Percentiles rank a stretch among this genome's conserved stretches.
phyloP scores from a whole-genome alignment of 2,797 vertebrate genomes.

The Arnoldichthys spilopterus region DNA sequence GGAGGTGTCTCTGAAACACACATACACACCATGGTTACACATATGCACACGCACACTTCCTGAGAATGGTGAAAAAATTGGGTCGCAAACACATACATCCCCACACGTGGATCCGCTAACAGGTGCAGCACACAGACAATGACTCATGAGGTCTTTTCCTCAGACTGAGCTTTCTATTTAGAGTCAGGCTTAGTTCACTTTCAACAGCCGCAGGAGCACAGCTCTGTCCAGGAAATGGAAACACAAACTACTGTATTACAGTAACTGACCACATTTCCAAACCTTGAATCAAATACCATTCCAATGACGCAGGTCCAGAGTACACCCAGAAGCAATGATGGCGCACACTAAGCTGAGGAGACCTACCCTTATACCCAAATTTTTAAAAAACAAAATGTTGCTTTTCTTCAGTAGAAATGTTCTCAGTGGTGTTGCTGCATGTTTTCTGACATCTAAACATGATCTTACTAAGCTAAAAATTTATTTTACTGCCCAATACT shows the following conservation, averaged over 20 bases:
- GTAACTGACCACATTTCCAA: slow-evolving; percentile 54
- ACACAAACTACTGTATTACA: slow-evolving; percentile 43
- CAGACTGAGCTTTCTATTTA: slow-evolving; percentile 45
- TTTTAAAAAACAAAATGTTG: neutral
- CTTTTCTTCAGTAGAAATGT: neutral
- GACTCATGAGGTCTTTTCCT: slow-evolving; percentile 44
- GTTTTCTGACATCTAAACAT: neutral
- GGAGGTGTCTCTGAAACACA: slow-evolving; percentile 90
- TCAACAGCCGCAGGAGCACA: slow-evolving; percentile 31
- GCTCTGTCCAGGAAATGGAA: slow-evolving; percentile 33
- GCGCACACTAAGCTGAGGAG: slow-evolving; percentile 10
- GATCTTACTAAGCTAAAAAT: neutral
- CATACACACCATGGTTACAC: slow-evolving; percentile 39
- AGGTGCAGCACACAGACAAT: slow-evolving; percentile 44
- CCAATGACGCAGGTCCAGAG: slow-evolving; percentile 32
- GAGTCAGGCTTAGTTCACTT: slow-evolving; percentile 35
- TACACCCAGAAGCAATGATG: slow-evolving; percentile 19
- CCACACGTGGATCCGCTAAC: slow-evolving; percentile 16
- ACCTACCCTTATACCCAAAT: slow-evolving; percentile 19
- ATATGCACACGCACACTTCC: slow-evolving; percentile 6
- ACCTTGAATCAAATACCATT: slow-evolving; percentile 48
- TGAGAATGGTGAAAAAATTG: neutral
- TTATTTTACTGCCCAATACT: neutral
- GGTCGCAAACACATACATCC: slow-evolving; percentile 14
- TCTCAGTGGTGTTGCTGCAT: neutral